A percentile compares a stretch with the other conserved stretches of the same genome.
Conservation (phyloP, 2,888 invertebrate species). For the Mimumesa dahlbomi region DNA sequence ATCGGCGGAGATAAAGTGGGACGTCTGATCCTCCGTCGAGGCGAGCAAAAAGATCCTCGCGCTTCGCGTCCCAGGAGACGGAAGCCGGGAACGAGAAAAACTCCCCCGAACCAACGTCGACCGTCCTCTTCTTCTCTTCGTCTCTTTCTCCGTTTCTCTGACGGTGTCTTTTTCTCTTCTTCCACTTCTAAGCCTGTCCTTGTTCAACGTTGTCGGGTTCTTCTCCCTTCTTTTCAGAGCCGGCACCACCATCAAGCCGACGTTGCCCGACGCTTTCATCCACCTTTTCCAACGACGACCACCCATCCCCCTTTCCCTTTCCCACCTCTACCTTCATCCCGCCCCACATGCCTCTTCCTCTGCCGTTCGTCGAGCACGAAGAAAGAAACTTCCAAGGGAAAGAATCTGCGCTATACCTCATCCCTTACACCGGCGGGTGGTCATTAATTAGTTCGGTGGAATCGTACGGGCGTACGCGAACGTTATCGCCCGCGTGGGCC, state of each 20-base stretch:
- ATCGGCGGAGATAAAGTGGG: constrained; percentile 79
- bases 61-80: constrained; percentile 78
- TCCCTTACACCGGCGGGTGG: constrained; percentile 37
- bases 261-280: constrained; percentile 70
- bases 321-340: too few species aligned
- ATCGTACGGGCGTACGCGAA: constrained; percentile 15
- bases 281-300: constrained; percentile 66
- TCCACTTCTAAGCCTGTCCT: constrained; percentile 77
- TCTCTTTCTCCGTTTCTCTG: constrained; percentile 81
- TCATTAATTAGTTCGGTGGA: constrained; percentile 59
- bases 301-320: not conserved
- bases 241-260: constrained; percentile 77
- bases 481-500: constrained; percentile 28
- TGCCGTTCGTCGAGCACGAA: constrained; percentile 59
- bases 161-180: constrained; percentile 69
- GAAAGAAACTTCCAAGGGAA: constrained; percentile 77
- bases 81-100: constrained; percentile 73
- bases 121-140: constrained; percentile 80
- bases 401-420: constrained; percentile 69
- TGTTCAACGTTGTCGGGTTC: constrained; percentile 78
- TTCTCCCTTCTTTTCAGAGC: too few species aligned
- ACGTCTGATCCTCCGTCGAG: constrained; percentile 80
- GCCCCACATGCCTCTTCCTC: too few species aligned
- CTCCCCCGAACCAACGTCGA: constrained; percentile 81
- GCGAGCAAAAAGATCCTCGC: constrained; percentile 79